Evolutionary conservation across 1,140 invertebrate genomes (phyloP), one percentile per base, ranked within the genome.

Genomic region (Apolygus lucorum): DNA sequence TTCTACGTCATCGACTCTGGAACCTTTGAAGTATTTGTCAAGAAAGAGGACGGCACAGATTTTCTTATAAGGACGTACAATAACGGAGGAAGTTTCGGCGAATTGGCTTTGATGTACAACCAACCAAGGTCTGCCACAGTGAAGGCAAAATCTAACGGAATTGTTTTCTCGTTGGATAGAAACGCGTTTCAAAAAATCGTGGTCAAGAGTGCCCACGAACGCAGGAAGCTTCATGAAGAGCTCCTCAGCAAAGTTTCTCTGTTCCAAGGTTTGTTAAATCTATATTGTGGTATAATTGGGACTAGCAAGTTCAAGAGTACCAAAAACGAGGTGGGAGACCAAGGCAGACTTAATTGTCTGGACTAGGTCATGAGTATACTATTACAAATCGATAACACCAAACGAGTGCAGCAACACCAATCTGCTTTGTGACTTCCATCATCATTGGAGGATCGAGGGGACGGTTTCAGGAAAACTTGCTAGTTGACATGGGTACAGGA

Each of bases 91-190:
- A 92, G 91, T 78, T 98, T 98, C 80, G 96, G 96, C 54, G 96
- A 98, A 84, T 81, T 98, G 75, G 95, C 96, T 29, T 85, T 98
- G 27, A 89, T 98, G 83, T 98, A 98, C 84, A 97, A 98, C 80
- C 94, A 95, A 91, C 95, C 96, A 8, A 85, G 95, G 73, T 94
- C 95, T 68, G 95, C 95, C 54, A 95, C 87, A 24, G 87, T 92
- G 66, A 87, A 90, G 76, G 91, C 94, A 14, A 84, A 86, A 74
- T 86, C 90, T 8, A 80, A 86, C 28, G 96, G 95, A 52, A 87
- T 90, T 22, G 83, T 98, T 1, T 98, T 95, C 95, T 95, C 94
- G 69, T 94, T 98, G 93, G 94, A 96, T 79, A 86, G 95, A 63
- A 88, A 90, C 78, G 96, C 94, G 71, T 98, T 98, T 84, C 87